Evolutionary conservation across 2,113 vertebrate genomes (phyloP), one percentile per base, ranked within the genome.

Genomic region (Microtus ochrogaster): DNA sequence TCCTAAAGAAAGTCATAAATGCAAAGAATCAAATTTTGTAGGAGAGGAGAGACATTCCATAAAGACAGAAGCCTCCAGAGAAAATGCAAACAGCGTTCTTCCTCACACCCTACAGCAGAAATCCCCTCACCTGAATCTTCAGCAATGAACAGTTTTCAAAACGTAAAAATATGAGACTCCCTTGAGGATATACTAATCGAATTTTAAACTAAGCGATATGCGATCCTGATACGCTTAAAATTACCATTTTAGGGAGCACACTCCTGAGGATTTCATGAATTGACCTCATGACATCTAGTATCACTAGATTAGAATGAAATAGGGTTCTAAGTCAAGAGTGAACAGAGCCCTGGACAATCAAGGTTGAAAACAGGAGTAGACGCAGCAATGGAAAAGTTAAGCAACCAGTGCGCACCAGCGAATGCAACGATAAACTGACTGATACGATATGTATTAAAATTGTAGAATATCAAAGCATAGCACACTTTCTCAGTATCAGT

Each of bases 11-110:
- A 91, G 33, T 78, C 22, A 76, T 70, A 91, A 90, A 82, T 89
- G 74, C 44, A 95, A 97, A 84, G 47, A 90, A 74, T 83, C 76
- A 65, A 93, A 89, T 73, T 44, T 85, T 19, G 0, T 12, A 66
- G 52, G 30, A 83, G 93, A 93, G 12, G 87, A 52, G 72, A 28
- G 49, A 19, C 33, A 30, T 36, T 28, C 55, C 26, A 66, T 70
- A 30, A 94, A 90, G 9, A 94, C 12, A 66, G 24, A 79, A 41
- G 10, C 74, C 70, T 82, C 44, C 22, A 86, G 65, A 83, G 52
- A 16, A 96, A 79, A 5, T 87, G 3, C 85, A 94, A 87, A 90
- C 44, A 10, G 26, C 4, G 89, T 70, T 30, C 91, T 93, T 94
- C 28, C 24, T 66, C 5, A 5, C 9, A 65, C 26, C 30, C 52